Base-by-base conservation (phyloP, 2,888 invertebrate genomes). In the Macroteleia sp. region DNA sequence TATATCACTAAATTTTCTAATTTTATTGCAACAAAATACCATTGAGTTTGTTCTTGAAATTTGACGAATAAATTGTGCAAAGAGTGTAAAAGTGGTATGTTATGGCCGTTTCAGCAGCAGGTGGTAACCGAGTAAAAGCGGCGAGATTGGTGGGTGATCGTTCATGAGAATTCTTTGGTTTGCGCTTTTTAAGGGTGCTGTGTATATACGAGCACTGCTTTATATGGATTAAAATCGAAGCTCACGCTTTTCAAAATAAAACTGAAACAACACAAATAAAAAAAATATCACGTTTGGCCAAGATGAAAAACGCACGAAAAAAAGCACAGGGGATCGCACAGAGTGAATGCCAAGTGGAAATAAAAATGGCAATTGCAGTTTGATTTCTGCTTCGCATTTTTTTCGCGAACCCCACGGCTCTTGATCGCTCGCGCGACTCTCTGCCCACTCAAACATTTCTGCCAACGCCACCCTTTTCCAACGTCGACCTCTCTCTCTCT, bases 341-440 rank as follows among this genome's bases (percentile, higher is more conserved):
- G 50, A n/a, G n/a, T 10, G 46, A 22, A 56, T n/a, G 42, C 22
- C 74, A 61, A 78, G 81, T 61, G 83, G 84, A 87, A 88, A 88
- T 88, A 87, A 89, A 90, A 89, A 89, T 88, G 85, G 86, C 87
- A 88, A 90, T 90, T 86, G 89, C 86, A 87, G 83, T 87, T 89
- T 88, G 87, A 89, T 89, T 87, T 82, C 85, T 76, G 44, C 77
- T 74, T 80, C 77, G 78, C 77, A 56, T 59, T 71, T 67, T 56
- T 71, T 64, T 62, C 64, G 64, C 64, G 50, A 76, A 48, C 66
- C 71, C 59, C 46, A 54, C 41, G 48, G 66, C 61, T 56, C 70
- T 73, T 79, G 80, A 80, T 80, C 79, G 77, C 75, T 77, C 76
- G 50, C 75, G 74, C 62, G 67, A 62, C 46, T 44, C 46, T 70